Base-by-base conservation (phyloP, 2,113 vertebrate species). In the Delphinus delphis region DNA sequence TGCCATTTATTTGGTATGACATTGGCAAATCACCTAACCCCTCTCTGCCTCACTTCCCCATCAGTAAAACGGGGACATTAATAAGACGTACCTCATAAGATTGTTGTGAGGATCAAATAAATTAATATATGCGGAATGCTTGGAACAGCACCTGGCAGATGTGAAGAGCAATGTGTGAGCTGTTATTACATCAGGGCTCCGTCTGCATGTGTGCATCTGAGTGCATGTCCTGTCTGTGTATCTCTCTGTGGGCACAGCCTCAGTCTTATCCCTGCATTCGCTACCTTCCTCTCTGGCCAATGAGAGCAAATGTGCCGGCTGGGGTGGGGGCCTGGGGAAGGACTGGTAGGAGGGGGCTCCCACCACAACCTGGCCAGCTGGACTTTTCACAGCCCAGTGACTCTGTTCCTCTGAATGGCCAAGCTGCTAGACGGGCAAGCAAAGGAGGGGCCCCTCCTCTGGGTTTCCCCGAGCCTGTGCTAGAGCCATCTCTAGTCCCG, bases 361-460 rank as follows among this genome's bases (percentile, higher is more conserved):
- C 13, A 3, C 82, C 77, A 70, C 0, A 8, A 80, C 60, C 67
- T 28, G 87, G 67, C 68, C 97, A 98, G 92, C 95, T 97, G 96
- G 97, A 65, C 96, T 96, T 87, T 95, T 94, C 83, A 97, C 97
- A 96, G 96, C 74, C 86, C 97, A 96, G 55, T 88, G 91, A 93
- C 82, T 96, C 74, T 93, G 93, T 67, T 73, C 95, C 71, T 93
- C 88, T 10, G 68, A 93, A 53, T 0, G 31, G 86, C 83, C 96
- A 90, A 76, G 92, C 4, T 0, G 79, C 74, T 88, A 68, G 73
- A 85, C 2, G 41, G 25, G 50, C 18, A 3, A 87, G 80, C 74
- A 55, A 60, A 84, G 60, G 62, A 60, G 68, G 26, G 33, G 15
- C 33, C 63, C 68, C n/a, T 91, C 50, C 38, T 62, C 73, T 9